Evolutionary conservation across 2,113 vertebrate genomes (phyloP).

Genomic region (Pavo muticus): DNA sequence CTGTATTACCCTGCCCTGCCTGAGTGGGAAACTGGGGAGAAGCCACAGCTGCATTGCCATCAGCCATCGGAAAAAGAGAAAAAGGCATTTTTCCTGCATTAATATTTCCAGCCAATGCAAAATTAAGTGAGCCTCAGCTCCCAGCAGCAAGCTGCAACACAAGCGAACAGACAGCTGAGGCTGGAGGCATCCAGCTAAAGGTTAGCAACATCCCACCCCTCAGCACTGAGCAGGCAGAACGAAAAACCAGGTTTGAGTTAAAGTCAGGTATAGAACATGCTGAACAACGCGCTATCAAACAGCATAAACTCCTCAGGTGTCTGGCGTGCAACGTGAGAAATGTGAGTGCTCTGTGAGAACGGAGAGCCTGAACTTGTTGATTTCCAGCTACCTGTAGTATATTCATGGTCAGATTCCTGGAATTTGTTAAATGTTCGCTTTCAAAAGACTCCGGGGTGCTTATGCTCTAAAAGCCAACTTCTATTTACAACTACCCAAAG

Average conservation of each 20-base stretch:
- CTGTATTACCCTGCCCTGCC: neutral
- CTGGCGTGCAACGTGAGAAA: neutral
- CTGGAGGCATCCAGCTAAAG: neutral
- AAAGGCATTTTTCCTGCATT: neutral
- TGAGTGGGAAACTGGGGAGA: neutral
- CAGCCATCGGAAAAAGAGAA: neutral
- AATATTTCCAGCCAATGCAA: neutral
- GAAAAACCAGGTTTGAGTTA: fast-evolving
- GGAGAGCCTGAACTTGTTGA: neutral
- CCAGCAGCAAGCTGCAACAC: fast-evolving
- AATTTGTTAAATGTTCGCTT: neutral
- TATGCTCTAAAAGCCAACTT: neutral
- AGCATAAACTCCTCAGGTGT: neutral
- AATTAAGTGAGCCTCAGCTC: neutral
- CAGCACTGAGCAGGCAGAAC: fast-evolving
- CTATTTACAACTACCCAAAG: neutral
- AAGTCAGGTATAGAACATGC: neutral
- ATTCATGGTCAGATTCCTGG: neutral
- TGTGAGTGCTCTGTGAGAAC: neutral
- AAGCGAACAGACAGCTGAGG: neutral
- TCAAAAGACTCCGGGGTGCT: neutral
- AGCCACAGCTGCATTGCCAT: neutral
- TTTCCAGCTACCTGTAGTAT: neutral
- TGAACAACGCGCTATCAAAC: neutral
- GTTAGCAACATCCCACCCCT: neutral